A percentile compares a stretch with the other conserved stretches of the same genome.
Evolutionary conservation across 2,797 vertebrate species (phyloP).

Genomic region (Lacerta agilis): DNA sequence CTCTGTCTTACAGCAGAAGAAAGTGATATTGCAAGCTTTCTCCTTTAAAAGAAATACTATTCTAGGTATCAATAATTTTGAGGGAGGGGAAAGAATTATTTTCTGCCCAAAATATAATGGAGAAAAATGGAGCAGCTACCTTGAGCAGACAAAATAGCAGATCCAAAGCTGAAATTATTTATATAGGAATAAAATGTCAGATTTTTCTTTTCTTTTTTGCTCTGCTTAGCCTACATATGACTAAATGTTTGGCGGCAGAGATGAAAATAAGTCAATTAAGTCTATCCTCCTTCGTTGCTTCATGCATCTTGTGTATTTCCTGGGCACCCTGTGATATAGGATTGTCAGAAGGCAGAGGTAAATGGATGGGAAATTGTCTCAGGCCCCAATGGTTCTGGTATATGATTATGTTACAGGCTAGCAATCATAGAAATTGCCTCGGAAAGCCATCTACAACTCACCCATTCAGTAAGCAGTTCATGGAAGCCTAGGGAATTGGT

Average conservation of each 20-base stretch:
- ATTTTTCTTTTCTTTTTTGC: background rate
- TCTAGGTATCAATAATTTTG: background rate
- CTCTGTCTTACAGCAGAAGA: background rate
- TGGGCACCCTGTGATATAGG: constrained; percentile 24
- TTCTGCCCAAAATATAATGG: background rate
- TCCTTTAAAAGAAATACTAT: background rate
- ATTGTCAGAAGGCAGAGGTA: constrained; percentile 24
- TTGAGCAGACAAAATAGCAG: constrained; percentile 2
- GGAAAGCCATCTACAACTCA: constrained; percentile 44
- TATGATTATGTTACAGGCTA: constrained; percentile 46
- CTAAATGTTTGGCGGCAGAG: constrained; percentile 40
- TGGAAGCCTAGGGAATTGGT: constrained; percentile 31
- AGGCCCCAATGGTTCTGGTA: constrained; percentile 34
- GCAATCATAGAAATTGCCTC: constrained; percentile 61
- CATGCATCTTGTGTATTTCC: constrained; percentile 15
- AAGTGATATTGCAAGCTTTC: fast-evolving
- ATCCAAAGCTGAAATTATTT: constrained; percentile 23
- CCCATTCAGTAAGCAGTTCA: constrained; percentile 31
- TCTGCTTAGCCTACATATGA: constrained; percentile 35
- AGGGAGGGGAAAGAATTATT: background rate
- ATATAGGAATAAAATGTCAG: background rate
- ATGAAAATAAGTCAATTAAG: constrained; percentile 57
- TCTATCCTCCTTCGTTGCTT: constrained; percentile 22
- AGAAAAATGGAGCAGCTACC: constrained; percentile 3
- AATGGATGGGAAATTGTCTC: constrained; percentile 58